Base-by-base conservation (phyloP, 2,113 vertebrate species). In the Alectura lathami region DNA sequence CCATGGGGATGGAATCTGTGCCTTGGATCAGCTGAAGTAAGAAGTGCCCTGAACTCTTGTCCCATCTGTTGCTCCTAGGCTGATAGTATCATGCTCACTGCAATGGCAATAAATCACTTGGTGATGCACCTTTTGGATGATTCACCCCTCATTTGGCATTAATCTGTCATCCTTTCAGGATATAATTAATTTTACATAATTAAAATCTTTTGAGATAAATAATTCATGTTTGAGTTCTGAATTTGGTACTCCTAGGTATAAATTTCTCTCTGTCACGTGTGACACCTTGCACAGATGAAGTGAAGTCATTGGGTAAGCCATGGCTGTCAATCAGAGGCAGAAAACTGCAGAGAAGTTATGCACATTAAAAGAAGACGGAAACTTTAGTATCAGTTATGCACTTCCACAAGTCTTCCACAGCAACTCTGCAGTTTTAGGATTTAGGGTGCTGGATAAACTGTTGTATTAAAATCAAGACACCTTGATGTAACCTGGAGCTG, bases 101-200 rank as follows among this genome's bases (percentile, higher is more conserved):
- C 64, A 59, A 13, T 13, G 76, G 83, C 47, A 63, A 42, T 83
- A 78, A 92, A 90, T 93, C 76, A 91, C 56, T 83, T 1, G 1
- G 13, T n/a, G 54, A 50, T 75, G 68, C 47, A 81, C 26, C 34
- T 90, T 48, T 59, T 40, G 26, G 59, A 43, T 2, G 3, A 34
- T 69, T 90, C 42, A 83, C 36, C 45, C 59, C 32, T 83, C 59
- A 21, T 29, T 15, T 88, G 54, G 18, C 50, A 66, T 74, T 90
- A 76, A 89, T n/a, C 15, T 66, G n/a, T 88, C 56, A 88, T 80
- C 26, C 42, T 82, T 92, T 94, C 22, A 59, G 42, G 17, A 42
- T 92, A 24, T 54, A 77, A 88, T 76, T 85, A 56, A 68, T 89
- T 85, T 45, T 66, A 73, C 54, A 77, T 62, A 63, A 95, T 81